A percentile compares a stretch with the other conserved stretches of the same genome.
Conservation (phyloP, 2,113 vertebrate genomes). For the Notarius quadriscutis region DNA sequence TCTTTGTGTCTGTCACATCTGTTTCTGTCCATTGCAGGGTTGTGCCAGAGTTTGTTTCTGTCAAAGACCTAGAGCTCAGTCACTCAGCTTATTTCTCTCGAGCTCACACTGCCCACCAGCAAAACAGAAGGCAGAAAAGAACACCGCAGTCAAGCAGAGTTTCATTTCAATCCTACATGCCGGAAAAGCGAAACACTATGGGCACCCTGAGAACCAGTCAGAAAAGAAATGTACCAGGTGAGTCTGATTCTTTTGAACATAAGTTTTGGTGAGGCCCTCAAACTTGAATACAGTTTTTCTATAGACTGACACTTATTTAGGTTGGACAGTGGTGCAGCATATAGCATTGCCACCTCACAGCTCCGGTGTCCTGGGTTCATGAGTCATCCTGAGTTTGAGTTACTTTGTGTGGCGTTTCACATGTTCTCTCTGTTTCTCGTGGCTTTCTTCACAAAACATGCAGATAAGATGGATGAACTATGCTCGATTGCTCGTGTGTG, state of each 20-base stretch:
- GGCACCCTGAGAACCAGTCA: conserved; percentile 32
- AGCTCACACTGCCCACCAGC: conserved; percentile 21
- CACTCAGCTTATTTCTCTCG: conserved; percentile 37
- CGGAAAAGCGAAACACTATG: conserved; percentile 37
- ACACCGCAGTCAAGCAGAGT: conserved; percentile 2
- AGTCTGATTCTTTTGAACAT: neutral
- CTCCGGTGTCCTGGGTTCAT: neutral
- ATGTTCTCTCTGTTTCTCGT: neutral
- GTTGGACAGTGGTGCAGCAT: neutral
- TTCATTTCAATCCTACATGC: conserved; percentile 30
- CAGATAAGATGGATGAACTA: neutral
- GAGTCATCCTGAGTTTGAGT: neutral
- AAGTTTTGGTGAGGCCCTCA: neutral
- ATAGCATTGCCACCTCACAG: neutral
- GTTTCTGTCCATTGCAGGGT: conserved; percentile 31
- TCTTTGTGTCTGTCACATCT: neutral
- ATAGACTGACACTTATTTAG: neutral
- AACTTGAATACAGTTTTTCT: neutral
- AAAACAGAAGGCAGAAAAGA: conserved; percentile 40
- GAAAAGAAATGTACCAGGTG: conserved; percentile 30
- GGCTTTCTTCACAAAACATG: neutral
- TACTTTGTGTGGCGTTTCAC: neutral
- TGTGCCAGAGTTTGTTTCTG: conserved; percentile 50
- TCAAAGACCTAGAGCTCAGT: conserved; percentile 27
- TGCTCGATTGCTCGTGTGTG: neutral